Conservation (phyloP, 2,888 invertebrate species). For the Caenorhabditis sp. region DNA sequence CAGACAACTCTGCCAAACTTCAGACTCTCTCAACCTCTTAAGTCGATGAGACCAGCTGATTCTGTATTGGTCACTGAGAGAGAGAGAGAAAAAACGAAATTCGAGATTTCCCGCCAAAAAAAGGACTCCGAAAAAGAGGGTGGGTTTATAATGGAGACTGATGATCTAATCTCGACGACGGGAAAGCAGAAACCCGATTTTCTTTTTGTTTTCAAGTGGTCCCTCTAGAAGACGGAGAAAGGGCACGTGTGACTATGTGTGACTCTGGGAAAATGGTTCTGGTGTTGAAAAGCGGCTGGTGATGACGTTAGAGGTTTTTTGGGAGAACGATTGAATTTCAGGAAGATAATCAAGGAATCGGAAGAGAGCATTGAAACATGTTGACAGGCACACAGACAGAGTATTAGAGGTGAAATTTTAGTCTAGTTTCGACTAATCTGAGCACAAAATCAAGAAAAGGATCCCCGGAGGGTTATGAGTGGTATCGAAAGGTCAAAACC, state of each 20-base stretch:
- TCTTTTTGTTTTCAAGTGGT: constrained; percentile 34
- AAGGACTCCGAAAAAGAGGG: neutral
- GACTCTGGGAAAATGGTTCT: neutral
- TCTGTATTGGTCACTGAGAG: constrained; percentile 1
- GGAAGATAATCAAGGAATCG: neutral
- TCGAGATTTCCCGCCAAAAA: neutral
- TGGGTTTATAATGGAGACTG: constrained; percentile 22
- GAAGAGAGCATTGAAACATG: neutral
- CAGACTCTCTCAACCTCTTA: constrained; percentile 18
- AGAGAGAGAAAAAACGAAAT: neutral
- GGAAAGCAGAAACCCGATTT: constrained; percentile 4
- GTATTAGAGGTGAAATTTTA: too few relatives aligned
- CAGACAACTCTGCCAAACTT: constrained; percentile 37
- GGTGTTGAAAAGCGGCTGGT: neutral
- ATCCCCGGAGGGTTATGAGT: neutral
- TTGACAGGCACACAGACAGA: neutral
- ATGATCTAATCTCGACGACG: constrained; percentile 46
- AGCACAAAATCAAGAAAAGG: too few relatives aligned
- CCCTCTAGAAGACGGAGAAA: neutral
- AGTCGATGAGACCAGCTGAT: neutral
- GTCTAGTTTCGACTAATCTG: too few relatives aligned
- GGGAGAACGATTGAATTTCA: constrained; percentile 25
- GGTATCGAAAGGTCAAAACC: neutral
- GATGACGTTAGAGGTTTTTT: constrained; percentile 15
- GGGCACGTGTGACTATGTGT: constrained; percentile 10